Base-by-base conservation (phyloP, 2,888 invertebrate species). In the Luperina nickerlii region DNA sequence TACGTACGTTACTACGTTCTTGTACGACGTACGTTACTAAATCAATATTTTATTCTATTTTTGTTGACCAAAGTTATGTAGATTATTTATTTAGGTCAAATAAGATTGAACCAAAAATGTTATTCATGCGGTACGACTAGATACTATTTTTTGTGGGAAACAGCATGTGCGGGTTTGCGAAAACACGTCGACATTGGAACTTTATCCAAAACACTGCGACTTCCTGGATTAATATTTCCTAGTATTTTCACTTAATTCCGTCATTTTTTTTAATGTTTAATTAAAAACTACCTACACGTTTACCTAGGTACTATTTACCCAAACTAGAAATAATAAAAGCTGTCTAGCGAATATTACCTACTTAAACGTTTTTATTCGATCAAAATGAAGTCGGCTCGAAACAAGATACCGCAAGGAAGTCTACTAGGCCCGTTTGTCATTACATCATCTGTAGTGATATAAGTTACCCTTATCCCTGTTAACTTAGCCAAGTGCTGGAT, bases 1-100 rank as follows among this genome's bases (percentile, higher is more conserved):
- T 71, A n/a, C n/a, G n/a, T n/a, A n/a, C n/a, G n/a, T n/a, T n/a
- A n/a, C n/a, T n/a, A n/a, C n/a, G n/a, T n/a, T 80, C 72, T 82
- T 18, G n/a, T 76, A 73, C 54, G 18, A 60, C 32, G 54, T 73
- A 69, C 32, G 51, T 79, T 45, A 74, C 27, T 71, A n/a, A 79
- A 82, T 85, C 66, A 69, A 79, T 82, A 82, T 76, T 57, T 32
- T 78, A 69, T 78, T 76, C 75, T 85, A 78, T 83, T 78, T 87
- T 79, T 71, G 72, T 83, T 74, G 51, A 42, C n/a, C 72, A 62
- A 78, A 65, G 48, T 83, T 83, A 71, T 38, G 77, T 74, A 85
- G 79, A 85, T 72, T 70, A 68, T 65, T 67, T 84, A 79, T 85
- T 60, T 83, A 84, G 85, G 87, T 85, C 87, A 85, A 85, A 72